Base-by-base conservation (phyloP, 2,888 invertebrate species). In the Ochropleura leucogaster region DNA sequence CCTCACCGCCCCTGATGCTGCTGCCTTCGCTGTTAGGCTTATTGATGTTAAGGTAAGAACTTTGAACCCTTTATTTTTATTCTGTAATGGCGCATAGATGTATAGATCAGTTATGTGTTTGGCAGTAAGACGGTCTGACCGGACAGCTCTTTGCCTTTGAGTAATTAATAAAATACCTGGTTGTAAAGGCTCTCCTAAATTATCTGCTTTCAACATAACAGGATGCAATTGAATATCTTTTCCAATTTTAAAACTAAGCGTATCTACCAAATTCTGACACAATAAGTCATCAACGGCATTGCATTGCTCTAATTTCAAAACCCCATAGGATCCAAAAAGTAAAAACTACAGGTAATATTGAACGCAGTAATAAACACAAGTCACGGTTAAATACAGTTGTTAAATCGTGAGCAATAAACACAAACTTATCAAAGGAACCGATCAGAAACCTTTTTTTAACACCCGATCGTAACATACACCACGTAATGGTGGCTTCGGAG, bases 11-110 rank as follows among this genome's bases (percentile, higher is more conserved):
- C 95, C 96, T 40, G 95, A 96, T 57, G 96, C 96, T 18, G 93
- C 96, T 4, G 96, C 95, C 20, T 95, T 96, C 74, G 94, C 95
- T 18, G 90, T 96, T 68, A 89, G 96, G 66, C 95, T 96, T 71
- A 96, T 96, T 80, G 96, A 96, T 86, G 96, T 96, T 84, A 96
- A 96, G 96, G 96, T 96, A 83, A 42, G 8, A 0, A 20, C 20
- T 14, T 6, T n/a, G 2, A n/a, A 60, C 10, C 40, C 14, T 6
- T 60, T 5, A 40, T 42, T 20, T 12, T 55, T 14, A 16, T 57
- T 14, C 20, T 20, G 5, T 30, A 14, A 4, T 57, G 30, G 7
- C 30, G 0, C 3, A 8, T 30, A 57, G 3, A 7, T 30, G 0
- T 57, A 6, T 44, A 14, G 1, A 30, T 30, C 6, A n/a, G 3